Evolutionary conservation across 1,140 invertebrate species (phyloP).

Genomic region (Hypsibius dujardini): DNA sequence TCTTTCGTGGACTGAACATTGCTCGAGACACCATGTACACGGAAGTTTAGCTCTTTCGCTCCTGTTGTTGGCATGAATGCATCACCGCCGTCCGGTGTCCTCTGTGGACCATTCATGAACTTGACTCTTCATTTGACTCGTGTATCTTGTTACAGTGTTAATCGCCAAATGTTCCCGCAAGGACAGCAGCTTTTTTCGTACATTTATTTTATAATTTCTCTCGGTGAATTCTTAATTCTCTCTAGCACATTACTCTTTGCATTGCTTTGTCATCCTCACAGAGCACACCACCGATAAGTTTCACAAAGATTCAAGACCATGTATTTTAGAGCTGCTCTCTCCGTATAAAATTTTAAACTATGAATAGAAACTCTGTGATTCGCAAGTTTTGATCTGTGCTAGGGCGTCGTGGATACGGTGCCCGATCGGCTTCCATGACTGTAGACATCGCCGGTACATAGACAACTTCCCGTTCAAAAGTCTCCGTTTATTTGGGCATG

Average conservation of each 20-base stretch:
- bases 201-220: not conserved
- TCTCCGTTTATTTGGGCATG: not conserved
- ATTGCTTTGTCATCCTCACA: no score
- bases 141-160: not conserved
- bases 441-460: no score
- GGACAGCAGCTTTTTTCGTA: not conserved
- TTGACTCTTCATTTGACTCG: not conserved
- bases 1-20: conserved; percentile 54
- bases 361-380: not conserved
- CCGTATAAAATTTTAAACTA: not conserved
- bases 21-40: conserved; percentile 63
- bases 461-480: not conserved
- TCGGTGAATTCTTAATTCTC: not conserved
- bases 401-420: no score
- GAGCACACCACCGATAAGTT: no score
- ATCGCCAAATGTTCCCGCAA: not conserved
- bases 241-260: no score
- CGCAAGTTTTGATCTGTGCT: not conserved
- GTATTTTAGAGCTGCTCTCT: not conserved
- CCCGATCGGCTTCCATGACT: no score
- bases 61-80: not conserved
- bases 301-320: no score
- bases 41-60: conserved; percentile 45
- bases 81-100: not conserved
- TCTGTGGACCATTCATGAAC: not conserved